Evolutionary conservation across 1,140 invertebrate species (phyloP).

Genomic region (Drosophila paulistorum): DNA sequence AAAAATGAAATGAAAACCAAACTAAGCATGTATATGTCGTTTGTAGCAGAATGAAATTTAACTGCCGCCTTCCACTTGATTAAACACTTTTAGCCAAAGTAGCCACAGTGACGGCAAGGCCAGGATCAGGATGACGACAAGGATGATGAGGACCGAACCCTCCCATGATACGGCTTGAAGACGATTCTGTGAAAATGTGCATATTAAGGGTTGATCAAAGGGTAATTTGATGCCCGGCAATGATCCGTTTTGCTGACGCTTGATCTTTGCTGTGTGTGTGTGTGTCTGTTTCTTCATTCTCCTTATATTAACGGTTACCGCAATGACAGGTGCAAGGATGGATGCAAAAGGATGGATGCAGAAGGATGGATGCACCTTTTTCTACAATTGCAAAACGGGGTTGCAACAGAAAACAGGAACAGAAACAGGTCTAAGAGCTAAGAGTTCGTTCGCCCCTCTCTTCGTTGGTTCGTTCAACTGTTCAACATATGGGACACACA

Average conservation of each 20-base stretch:
- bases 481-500: constrained; percentile 20
- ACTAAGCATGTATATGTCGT: no score
- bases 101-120: constrained; percentile 42
- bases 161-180: constrained; percentile 1
- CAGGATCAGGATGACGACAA: not conserved
- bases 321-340: constrained; percentile 73
- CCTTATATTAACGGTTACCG: constrained; percentile 41
- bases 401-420: constrained; percentile 25
- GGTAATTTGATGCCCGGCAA: constrained; percentile 71
- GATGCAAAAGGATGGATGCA: constrained; percentile 70
- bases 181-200: constrained; percentile 63
- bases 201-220: constrained; percentile 11
- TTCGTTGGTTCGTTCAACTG: constrained; percentile 45
- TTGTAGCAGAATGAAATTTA: constrained; percentile 48
- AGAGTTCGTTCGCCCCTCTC: constrained; percentile 2
- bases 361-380: constrained; percentile 68
- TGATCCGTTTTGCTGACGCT: constrained; percentile 60
- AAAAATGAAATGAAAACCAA: constrained; percentile 58
- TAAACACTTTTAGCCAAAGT: constrained; percentile 66
- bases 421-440: not conserved
- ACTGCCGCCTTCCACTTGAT: constrained; percentile 78
- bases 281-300: not conserved
- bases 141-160: constrained; percentile 15
- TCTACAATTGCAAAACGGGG: constrained; percentile 7
- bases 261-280: constrained; percentile 44